phyloP scores from a whole-genome alignment of 2,888 invertebrate species.

The Alviniconcha strummeri region DNA sequence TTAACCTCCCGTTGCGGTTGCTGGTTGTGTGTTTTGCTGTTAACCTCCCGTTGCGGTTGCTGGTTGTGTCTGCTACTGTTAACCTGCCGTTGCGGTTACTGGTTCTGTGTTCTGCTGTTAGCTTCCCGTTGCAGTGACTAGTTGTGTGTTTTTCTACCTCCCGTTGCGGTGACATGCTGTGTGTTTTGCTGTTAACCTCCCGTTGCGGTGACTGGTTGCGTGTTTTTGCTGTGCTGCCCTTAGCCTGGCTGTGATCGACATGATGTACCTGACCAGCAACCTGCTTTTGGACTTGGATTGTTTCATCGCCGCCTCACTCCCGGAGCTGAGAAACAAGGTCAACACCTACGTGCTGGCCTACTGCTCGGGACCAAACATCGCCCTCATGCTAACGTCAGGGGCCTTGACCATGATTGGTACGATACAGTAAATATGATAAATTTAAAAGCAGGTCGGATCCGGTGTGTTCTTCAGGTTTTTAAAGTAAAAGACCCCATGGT shows the following conservation, averaged over 20 bases:
- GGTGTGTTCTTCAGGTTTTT: background rate
- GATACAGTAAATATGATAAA: background rate
- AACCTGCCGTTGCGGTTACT: no score
- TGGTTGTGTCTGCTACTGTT: no score
- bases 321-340: background rate
- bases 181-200: background rate
- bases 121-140: no score
- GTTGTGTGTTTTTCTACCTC: no score
- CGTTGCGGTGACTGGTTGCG: background rate
- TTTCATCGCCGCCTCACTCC: background rate
- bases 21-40: no score
- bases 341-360: background rate
- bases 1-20: no score
- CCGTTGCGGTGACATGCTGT: no score
- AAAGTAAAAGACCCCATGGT: no score
- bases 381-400: background rate
- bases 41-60: no score
- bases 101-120: no score
- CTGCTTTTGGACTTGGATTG: background rate
- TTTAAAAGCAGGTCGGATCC: no score
- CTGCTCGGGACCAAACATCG: background rate
- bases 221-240: no score
- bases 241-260: background rate
- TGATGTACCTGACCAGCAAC: background rate
- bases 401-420: background rate